These are phyloP conservation scores for Lampris incognitus DNA, from an alignment of 2,113 vertebrate species.

Conservation along the genomic window DNA sequence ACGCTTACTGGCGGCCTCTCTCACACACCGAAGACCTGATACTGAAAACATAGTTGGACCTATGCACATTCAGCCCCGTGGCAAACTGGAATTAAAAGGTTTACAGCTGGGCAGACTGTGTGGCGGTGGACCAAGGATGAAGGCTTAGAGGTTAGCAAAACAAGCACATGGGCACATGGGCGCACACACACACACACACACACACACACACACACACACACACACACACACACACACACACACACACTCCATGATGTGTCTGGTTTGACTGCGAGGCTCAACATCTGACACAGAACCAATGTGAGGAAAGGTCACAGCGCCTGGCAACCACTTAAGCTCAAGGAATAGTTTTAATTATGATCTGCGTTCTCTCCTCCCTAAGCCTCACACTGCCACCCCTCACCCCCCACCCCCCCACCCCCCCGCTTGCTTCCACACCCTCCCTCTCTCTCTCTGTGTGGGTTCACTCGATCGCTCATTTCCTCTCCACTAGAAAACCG, in stretches of 20 bases:
- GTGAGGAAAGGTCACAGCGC: conserved; percentile 74
- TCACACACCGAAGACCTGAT: conserved; percentile 14
- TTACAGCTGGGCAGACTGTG: neutral
- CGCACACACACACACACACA: conserved; percentile 2
- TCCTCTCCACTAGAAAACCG: conserved; percentile 56
- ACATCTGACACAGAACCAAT: conserved; percentile 48
- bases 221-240: conserved; percentile 13
- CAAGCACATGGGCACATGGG: conserved; percentile 16
- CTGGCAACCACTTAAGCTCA: conserved; percentile 73
- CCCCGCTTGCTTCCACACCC: neutral
- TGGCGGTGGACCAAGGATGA: conserved; percentile 6
- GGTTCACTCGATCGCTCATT: conserved; percentile 52
- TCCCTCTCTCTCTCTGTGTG: conserved; percentile 1
- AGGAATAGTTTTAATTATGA: conserved; percentile 81
- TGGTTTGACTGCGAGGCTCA: conserved; percentile 55
- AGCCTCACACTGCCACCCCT: conserved; percentile 49
- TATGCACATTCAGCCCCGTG: neutral
- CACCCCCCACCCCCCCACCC: conserved; percentile 31
- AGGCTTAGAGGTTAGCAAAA: neutral
- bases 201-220: conserved; percentile 24
- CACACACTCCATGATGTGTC: conserved; percentile 15
- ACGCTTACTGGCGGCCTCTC: neutral
- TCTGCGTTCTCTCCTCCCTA: conserved; percentile 53
- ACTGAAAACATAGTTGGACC: neutral
- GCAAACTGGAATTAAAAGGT: neutral